Evolutionary conservation across 2,113 vertebrate species (phyloP).

Genomic region (Callocephalon fimbriatum): DNA sequence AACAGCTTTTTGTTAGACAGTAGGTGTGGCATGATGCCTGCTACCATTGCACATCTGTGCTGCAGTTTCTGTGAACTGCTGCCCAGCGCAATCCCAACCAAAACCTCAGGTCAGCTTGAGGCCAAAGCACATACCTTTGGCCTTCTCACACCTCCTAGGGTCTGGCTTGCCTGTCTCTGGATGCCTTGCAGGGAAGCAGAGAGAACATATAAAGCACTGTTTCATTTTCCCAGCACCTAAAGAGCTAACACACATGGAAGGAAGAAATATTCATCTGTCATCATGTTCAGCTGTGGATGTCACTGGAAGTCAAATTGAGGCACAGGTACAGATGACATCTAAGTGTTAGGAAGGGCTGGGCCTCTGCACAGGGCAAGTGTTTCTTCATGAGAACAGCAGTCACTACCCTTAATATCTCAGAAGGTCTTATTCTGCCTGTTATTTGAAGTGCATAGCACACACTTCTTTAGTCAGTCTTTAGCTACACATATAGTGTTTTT

Average conservation of each 20-base stretch:
- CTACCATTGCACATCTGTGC: background rate
- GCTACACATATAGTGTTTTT: background rate
- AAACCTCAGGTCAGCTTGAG: background rate
- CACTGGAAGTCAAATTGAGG: background rate
- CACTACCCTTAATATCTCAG: background rate
- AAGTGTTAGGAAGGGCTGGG: background rate
- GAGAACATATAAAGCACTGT: background rate
- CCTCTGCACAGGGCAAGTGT: background rate
- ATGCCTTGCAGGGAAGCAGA: background rate
- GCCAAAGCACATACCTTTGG: background rate
- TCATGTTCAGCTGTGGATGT: background rate
- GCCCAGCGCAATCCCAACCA: background rate
- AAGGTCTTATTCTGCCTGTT: background rate
- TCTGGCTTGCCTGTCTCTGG: background rate
- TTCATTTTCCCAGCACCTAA: background rate
- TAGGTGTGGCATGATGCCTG: background rate
- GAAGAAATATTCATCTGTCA: background rate
- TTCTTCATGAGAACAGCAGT: background rate
- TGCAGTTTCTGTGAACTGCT: background rate
- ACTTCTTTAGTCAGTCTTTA: background rate
- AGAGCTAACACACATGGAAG: background rate
- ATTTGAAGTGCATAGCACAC: background rate
- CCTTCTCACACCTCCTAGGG: background rate
- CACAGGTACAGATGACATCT: background rate
- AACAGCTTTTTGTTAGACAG: background rate